Evolutionary conservation across 2,888 invertebrate species (phyloP), one percentile per base, ranked within the genome.

Genomic region (Venusia cambrica): DNA sequence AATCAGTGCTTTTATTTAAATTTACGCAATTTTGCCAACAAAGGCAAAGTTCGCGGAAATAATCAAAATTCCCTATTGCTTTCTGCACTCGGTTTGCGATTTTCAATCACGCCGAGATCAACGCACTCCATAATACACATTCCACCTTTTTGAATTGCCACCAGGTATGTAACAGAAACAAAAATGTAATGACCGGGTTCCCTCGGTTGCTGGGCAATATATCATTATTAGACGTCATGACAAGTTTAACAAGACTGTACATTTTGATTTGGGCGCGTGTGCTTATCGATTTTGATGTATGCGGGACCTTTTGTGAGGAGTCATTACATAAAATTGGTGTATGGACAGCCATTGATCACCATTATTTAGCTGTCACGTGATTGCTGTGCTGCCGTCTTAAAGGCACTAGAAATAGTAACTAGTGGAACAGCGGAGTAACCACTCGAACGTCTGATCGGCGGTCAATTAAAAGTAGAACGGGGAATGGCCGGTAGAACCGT

Each of bases 241-340:
- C 65, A 64, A 53, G 57, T 59, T 60, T 57, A 67, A 67, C 61
- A 51, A 71, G 60, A 51, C 59, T 62, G 46, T 62, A 56, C 59
- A 57, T 39, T 45, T 50, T 49, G 45, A 58, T 54, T 50, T 52
- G 40, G 51, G 53, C 61, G 56, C 58, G 57, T 46, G 57, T 65
- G 63, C 61, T 68, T 73, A 73, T 71, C 56, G 66, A 60, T 60
- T 65, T 70, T 61, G 57, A 66, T 70, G 55, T 57, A 72, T 66
- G 64, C 62, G 62, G 65, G 71, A 62, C 51, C 57, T 65, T 64
- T 67, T 63, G 68, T 71, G 62, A 60, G 59, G 62, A 55, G 61
- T 71, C 68, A 75, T 79, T 73, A 74, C 65, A 62, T 46, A 51
- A 58, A 65, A 73, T 72, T 67, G 66, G 55, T 67, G 56, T 66